Evolutionary conservation across 2,797 vertebrate genomes (phyloP).

Genomic region (Pseudomugil tenellus): DNA sequence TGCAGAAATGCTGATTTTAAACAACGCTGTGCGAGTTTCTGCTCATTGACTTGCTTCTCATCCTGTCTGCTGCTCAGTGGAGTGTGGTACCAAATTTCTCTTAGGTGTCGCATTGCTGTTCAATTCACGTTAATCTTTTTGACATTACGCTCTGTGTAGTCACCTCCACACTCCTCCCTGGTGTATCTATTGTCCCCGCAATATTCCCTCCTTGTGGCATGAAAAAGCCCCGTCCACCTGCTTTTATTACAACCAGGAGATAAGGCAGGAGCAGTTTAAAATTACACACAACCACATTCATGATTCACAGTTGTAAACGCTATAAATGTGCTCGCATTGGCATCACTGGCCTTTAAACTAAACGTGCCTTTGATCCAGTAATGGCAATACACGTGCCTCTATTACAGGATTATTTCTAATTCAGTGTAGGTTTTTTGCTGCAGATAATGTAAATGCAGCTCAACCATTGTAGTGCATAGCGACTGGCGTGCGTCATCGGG

Average conservation of each 20-base stretch:
- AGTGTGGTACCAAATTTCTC: slow-evolving; percentile 55
- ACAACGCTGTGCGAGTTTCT: background rate
- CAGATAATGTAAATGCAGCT: slow-evolving; percentile 36
- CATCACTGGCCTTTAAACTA: slow-evolving; percentile 27
- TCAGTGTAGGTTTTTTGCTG: slow-evolving; percentile 36
- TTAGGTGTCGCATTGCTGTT: slow-evolving; percentile 62
- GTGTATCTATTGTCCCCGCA: slow-evolving; percentile 42
- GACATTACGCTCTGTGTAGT: slow-evolving; percentile 67
- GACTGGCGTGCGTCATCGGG: slow-evolving; percentile 25
- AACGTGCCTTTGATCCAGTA: slow-evolving; percentile 46
- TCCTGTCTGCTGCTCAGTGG: slow-evolving; percentile 41
- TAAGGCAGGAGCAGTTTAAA: slow-evolving; percentile 12
- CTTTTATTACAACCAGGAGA: slow-evolving; percentile 2
- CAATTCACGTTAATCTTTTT: slow-evolving; percentile 70
- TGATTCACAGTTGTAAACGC: slow-evolving; percentile 9
- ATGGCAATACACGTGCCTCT: slow-evolving; percentile 28
- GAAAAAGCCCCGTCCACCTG: slow-evolving; percentile 13
- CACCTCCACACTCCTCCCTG: slow-evolving; percentile 54
- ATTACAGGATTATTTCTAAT: slow-evolving; percentile 58
- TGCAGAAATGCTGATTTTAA: background rate
- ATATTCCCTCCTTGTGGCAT: slow-evolving; percentile 17
- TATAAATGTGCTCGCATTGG: slow-evolving; percentile 2
- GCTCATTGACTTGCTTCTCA: slow-evolving; percentile 37
- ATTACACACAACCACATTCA: slow-evolving; percentile 2
- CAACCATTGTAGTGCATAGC: slow-evolving; percentile 29